These are phyloP conservation scores for Troides oblongomaculatus DNA, from an alignment of 2,888 invertebrate genomes.

Conservation along the genomic window DNA sequence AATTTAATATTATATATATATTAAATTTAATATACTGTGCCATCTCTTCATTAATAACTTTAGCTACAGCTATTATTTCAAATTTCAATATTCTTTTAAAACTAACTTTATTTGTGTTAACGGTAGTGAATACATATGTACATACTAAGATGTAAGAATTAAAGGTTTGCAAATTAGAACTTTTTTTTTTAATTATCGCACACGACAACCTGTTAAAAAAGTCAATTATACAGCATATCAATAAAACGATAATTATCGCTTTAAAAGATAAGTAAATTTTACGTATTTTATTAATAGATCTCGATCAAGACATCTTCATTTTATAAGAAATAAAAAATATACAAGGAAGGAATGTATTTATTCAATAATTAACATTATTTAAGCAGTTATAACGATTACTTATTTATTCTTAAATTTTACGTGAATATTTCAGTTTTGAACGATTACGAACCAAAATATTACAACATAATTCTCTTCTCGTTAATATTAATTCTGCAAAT, in stretches of 20 bases:
- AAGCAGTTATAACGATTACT: constrained; percentile 42
- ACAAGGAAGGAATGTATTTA: constrained; percentile 39
- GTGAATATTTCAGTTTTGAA: constrained; percentile 21
- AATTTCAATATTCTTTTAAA: constrained; percentile 5
- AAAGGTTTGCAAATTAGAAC: constrained; percentile 40
- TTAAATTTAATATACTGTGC: constrained; percentile 26
- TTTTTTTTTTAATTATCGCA: constrained; percentile 6
- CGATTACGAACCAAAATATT: constrained; percentile 1
- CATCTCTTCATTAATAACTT: constrained; percentile 23
- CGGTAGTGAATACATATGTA: constrained; percentile 21
- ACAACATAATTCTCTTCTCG: too few relatives aligned
- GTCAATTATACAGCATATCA: not conserved
- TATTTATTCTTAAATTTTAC: constrained; percentile 39
- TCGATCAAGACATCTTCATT: too few relatives aligned
- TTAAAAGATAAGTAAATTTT: not conserved
- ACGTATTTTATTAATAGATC: too few relatives aligned
- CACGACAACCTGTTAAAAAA: not conserved
- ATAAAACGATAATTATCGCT: not conserved
- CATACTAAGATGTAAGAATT: constrained; percentile 38
- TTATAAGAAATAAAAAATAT: not conserved
- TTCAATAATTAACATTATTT: constrained; percentile 39
- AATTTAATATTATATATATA: not conserved
- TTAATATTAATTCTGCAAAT: too few relatives aligned
- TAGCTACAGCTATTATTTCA: constrained; percentile 10
- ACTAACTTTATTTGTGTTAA: constrained; percentile 20